Base-by-base conservation (phyloP, 2,888 invertebrate species). In the Blera fallax region DNA sequence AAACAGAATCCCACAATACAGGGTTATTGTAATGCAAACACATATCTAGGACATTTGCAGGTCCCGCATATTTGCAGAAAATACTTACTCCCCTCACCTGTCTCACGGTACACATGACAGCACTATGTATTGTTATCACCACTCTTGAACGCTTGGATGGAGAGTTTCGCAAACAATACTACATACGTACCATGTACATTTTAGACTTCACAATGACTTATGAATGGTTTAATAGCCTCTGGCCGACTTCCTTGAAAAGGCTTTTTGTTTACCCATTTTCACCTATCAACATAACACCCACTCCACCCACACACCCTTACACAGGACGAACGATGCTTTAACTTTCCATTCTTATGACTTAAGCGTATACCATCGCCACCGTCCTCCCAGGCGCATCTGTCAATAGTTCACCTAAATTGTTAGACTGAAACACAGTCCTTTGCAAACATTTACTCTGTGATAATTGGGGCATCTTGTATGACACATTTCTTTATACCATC, bases 381-480 rank as follows among this genome's bases (percentile, higher is more conserved):
- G n/a, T n/a, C n/a, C 21, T 29, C 2, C 45, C 16, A 27, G 73
- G 62, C 62, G 58, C 65, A 67, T 37, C 60, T 62, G 32, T 43
- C 18, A 70, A 56, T 14, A 83, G 58, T 69, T 81, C 64, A 76
- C 76, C 56, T 69, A 72, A 77, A 77, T 65, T 48, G 65, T 37
- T 45, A 29, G 52, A 72, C 45, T 73, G 65, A 24, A 69, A 70
- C 64, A 64, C 50, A 70, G 85, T 81, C 72, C 77, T 72, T 65
- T 67, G 65, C 77, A 85, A 85, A 85, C 72, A 81, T 85, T 85
- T 85, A 62, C 76, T 60, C 81, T 60, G 72, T 54, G 76, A 85
- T 85, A 85, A 85, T 85, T 85, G 85, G 85, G 72, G 70, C 85
- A 85, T 76, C 76, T 81, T 81, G 72, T 77, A 18, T 77, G 85